Percentiles rank a stretch among this genome's conserved stretches.
phyloP scores from a whole-genome alignment of 2,797 vertebrate genomes.

The Poecilia velifera region DNA sequence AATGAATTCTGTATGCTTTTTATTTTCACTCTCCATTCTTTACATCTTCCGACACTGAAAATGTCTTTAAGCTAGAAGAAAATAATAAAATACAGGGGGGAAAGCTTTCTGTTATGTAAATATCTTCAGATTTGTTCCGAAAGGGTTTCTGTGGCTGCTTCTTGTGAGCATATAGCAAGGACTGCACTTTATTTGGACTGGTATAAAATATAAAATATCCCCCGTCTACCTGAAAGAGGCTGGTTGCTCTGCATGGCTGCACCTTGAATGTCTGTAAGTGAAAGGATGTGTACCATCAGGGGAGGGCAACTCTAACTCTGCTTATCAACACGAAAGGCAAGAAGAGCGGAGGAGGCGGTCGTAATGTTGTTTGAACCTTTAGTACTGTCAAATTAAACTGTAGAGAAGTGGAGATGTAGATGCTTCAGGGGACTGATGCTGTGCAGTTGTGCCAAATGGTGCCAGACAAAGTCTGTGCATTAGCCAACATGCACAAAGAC shows the following conservation, averaged over 20 bases:
- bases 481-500: constrained; percentile 57
- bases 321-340: constrained; percentile 59
- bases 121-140: constrained; percentile 36
- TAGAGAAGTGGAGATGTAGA: constrained; percentile 46
- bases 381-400: constrained; percentile 42
- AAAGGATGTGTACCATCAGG: constrained; percentile 70
- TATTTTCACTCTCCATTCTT: neutral
- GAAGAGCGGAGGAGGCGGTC: constrained; percentile 39
- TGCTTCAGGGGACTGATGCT: constrained; percentile 38
- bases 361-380: constrained; percentile 45
- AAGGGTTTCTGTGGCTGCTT: constrained; percentile 46
- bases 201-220: constrained; percentile 78
- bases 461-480: constrained; percentile 55
- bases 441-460: constrained; percentile 55
- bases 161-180: constrained; percentile 67
- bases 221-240: constrained; percentile 55
- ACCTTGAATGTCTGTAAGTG: constrained; percentile 68
- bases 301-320: constrained; percentile 56
- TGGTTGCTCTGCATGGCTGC: constrained; percentile 73
- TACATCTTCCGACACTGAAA: constrained; percentile 2
- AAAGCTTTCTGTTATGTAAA: constrained; percentile 42
- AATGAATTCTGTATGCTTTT: constrained; percentile 6
- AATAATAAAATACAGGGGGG: constrained; percentile 27
- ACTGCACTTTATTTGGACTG: constrained; percentile 72
- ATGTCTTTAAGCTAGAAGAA: constrained; percentile 23